Conservation (phyloP, 2,113 vertebrate species). For the Orientallactaga bullata region DNA sequence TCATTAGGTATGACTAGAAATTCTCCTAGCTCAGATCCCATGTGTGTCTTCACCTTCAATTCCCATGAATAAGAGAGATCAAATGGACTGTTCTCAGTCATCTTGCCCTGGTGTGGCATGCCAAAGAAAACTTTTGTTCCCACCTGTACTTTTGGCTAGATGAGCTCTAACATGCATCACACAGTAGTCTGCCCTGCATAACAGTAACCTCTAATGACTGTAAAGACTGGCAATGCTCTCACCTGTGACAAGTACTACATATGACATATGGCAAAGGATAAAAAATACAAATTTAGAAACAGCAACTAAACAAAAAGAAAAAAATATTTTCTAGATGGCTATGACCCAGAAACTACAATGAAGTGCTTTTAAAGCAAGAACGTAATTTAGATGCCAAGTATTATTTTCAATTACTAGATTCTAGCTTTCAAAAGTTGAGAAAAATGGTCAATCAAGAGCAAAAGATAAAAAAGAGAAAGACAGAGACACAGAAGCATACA, state of each 20-base stretch:
- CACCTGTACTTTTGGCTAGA: not conserved
- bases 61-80: not conserved
- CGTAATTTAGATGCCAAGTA: not conserved
- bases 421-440: slow-evolving; percentile 43
- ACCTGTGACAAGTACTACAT: not conserved
- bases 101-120: not conserved
- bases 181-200: not conserved
- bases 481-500: too few relatives aligned
- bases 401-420: slow-evolving; percentile 34
- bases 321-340: slow-evolving; percentile 13
- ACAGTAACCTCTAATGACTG: not conserved
- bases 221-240: not conserved
- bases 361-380: not conserved
- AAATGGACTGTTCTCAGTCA: not conserved
- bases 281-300: slow-evolving; percentile 19
- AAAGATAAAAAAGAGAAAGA: too few relatives aligned
- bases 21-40: not conserved
- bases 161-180: not conserved
- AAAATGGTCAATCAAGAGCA: not conserved
- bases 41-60: not conserved
- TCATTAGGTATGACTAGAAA: not conserved
- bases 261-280: not conserved
- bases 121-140: not conserved
- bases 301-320: slow-evolving; percentile 14
- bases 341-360: not conserved